Evolutionary conservation across 1,140 invertebrate species (phyloP), one percentile per base, ranked within the genome.

Genomic region (Sinella curviseta): DNA sequence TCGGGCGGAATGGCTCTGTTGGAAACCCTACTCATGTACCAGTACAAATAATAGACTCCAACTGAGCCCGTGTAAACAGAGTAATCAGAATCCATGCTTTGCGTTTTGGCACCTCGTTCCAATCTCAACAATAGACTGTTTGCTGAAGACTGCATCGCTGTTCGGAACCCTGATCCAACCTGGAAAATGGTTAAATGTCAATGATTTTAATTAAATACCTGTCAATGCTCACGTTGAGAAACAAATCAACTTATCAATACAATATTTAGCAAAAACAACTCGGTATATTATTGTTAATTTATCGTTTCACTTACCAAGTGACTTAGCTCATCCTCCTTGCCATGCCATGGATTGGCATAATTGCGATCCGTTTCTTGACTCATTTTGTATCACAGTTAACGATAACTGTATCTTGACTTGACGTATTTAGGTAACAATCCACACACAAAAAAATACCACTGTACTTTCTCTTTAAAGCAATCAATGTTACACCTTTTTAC

Each of bases 41-140:
- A 87, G 83, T 89, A 88, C n/a, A 90, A 82, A 36, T 89, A 86
- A 60, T 90, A 88, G 79, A 90, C 87, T 36, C 91, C 90, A 77
- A 88, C 81, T 73, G 80, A 85, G 78, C 90, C 90, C 20, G 89
- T 90, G 54, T 90, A 90, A 31, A 90, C 81, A 1, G 89, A 88
- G 80, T 83, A 85, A 84, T 90, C 89, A 24, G 28, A 3, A 55
- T 70, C 28, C 12, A 8, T 2, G 30, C n/a, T 33, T 16, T 1
- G 1, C 8, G 28, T 17, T 24, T 33, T 70, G 3, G 30, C 31
- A 33, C 31, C 31, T 70, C 24, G 8, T 30, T 70, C 65, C 65
- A 70, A 70, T 24, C 31, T 70, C 12, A 4, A 14, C 2, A 70
- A n/a, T 1, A 70, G 65, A 4, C 12, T 33, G 12, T 31, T 70